These are phyloP conservation scores for Pyrgilauda ruficollis DNA, from an alignment of 2,113 vertebrate species.

Conservation along the genomic window DNA sequence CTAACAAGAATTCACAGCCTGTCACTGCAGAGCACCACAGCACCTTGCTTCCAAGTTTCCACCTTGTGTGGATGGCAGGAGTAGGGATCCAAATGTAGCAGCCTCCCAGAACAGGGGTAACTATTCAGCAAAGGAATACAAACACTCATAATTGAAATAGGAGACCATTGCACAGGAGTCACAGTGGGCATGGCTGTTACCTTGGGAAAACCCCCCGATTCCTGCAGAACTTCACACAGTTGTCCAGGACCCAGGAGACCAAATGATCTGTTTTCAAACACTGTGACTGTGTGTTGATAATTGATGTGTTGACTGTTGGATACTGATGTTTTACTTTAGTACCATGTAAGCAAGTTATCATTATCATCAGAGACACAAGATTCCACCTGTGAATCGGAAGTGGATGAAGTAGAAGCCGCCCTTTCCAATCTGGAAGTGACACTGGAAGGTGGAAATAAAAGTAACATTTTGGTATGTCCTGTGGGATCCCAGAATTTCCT, in stretches of 20 bases:
- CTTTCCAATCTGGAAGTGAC: slow-evolving; percentile 93
- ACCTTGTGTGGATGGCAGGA: not conserved
- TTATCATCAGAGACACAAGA: slow-evolving; percentile 78
- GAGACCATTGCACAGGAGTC: not conserved
- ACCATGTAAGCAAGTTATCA: slow-evolving; percentile 91
- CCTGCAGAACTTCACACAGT: not conserved
- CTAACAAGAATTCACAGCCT: not conserved
- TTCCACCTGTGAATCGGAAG: slow-evolving; percentile 80
- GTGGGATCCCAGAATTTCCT: not conserved
- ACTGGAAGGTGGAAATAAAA: slow-evolving; percentile 84
- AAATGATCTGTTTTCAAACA: not conserved
- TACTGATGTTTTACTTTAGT: slow-evolving; percentile 72
- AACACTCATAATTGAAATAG: not conserved
- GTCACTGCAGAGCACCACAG: not conserved
- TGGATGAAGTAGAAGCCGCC: slow-evolving; percentile 94
- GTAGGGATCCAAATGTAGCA: not conserved
- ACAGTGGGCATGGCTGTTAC: not conserved
- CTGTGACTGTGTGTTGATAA: not conserved
- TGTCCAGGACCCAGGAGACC: not conserved
- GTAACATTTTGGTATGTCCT: slow-evolving; percentile 83
- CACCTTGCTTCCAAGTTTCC: not conserved
- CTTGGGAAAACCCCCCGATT: not conserved
- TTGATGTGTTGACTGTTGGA: not conserved
- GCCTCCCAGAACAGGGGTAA: not conserved
- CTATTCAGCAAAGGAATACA: not conserved